Evolutionary conservation across 2,113 vertebrate genomes (phyloP), one percentile per base, ranked within the genome.

Genomic region (Amphilophus citrinellus): DNA sequence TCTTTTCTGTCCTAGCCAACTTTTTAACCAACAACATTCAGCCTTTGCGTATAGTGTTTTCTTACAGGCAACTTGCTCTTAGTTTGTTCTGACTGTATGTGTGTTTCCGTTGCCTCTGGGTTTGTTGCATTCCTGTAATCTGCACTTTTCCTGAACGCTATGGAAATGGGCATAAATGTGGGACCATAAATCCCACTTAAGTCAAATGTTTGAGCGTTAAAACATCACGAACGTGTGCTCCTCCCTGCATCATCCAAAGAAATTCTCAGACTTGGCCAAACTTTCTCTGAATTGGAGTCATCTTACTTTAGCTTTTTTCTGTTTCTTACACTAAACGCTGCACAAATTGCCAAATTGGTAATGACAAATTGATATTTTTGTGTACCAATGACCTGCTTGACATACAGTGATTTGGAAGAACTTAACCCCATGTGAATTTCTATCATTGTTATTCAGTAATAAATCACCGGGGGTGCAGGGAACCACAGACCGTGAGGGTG

Each of bases 121-220:
- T 71, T 71, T 42, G 65, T 73, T 73, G 66, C 7, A 53, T 73
- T 53, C 44, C 66, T 32, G 24, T 32, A 53, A 73, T 73, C 24
- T 73, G 44, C 50, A 24, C 22, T 50, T 30, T 32, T 24, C 66
- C 24, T 73, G 20, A 73, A 73, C 32, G 47, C 44, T 73, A 9
- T 73, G 44, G 24, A 73, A 73, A 73, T 73, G 17, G 66, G 24
- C 30, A 53, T 22, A 20, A 53, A 73, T 32, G 42, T 73, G 10
- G 10, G 30, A 32, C 44, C 44, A 50, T 18, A 73, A 73, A 53
- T 56, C 47, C 27, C 32, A 2, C 27, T 13, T 35, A 30, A 73
- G 24, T 73, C 2, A 0, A 73, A 73, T 56, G 27, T 1, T 56
- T 73, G 27, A 73, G 56, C 66, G 53, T 73, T 53, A 32, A 73